Evolutionary conservation across 2,888 invertebrate species (phyloP), one percentile per base, ranked within the genome.

Genomic region (Heterodera filipjevi): DNA sequence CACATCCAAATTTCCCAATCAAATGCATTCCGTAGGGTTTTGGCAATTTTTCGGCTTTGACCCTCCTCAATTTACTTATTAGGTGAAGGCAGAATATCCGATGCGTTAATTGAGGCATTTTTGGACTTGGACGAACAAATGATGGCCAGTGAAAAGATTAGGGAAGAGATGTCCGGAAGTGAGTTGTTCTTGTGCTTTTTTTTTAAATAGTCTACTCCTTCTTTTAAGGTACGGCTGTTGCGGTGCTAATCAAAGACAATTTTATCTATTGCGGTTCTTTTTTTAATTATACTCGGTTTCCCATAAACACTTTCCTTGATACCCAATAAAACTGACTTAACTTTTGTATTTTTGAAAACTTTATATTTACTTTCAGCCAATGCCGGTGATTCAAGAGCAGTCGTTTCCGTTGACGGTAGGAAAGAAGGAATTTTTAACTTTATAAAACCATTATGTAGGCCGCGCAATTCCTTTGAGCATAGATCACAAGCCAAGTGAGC

Each of bases 381-480:
- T 90, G 96, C 95, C 16, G 99, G 99, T 0, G 99, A 99, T 89
- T 97, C 97, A 0, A 92, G 99, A 82, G 95, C 96, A 1, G 93
- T 99, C 39, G 95, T 95, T 33, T 94, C 75, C 22, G 75, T 75
- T 12, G n/a, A 64, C 22, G 75, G 75, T 16, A 33, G 22, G 2
- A 53, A 53, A 53, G 19, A 5, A 6, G 16, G 8, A 53, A 35
- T 19, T 35, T 30, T 27, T 12, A n/a, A 39, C 66, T 3, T 35
- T 76, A 22, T 68, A 8, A 30, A 53, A 14, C 8, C 46, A 32
- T 59, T 46, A 68, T 44, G 22, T 33, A 77, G 79, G 79, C 49
- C 32, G 35, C 27, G 78, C 79, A 32, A 14, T 79, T 0, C 32
- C 68, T 10, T 73, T 79, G 16, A 79, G 77, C 71, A 77, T 22